Evolutionary conservation across 2,888 invertebrate species (phyloP).

Genomic region (Neocrepidodera transversa): DNA sequence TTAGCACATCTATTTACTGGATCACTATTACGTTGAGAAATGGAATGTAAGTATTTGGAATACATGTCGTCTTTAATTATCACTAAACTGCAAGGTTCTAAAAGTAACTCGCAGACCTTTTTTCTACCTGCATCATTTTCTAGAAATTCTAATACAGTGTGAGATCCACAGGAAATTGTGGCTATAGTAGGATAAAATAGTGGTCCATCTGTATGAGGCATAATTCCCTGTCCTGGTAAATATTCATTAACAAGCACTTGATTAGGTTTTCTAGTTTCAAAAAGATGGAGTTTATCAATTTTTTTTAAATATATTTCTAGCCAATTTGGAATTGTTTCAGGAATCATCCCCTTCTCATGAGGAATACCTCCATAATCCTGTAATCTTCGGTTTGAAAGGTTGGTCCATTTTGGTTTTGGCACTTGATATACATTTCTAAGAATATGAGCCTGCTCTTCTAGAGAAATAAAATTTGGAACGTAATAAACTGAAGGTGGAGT

Average conservation of each 20-base stretch:
- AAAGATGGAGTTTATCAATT: conserved; percentile 72
- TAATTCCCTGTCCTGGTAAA: conserved; percentile 90
- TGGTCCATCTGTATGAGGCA: conserved; percentile 97
- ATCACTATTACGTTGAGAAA: conserved; percentile 76
- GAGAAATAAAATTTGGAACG: conserved; percentile 85
- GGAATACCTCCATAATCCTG: conserved; percentile 98
- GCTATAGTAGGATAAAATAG: conserved; percentile 91
- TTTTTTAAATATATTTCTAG: conserved; percentile 74
- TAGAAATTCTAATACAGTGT: conserved; percentile 87
- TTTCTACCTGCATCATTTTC: conserved; percentile 61
- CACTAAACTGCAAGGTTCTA: conserved; percentile 89
- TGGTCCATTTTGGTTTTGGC: conserved; percentile 96
- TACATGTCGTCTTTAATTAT: conserved; percentile 86
- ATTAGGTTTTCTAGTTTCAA: conserved; percentile 80
- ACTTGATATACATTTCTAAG: conserved; percentile 76
- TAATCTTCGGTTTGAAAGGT: conserved; percentile 86
- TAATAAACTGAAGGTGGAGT: conserved; percentile 75
- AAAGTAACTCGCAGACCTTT: conserved; percentile 73
- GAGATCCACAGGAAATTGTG: conserved; percentile 91
- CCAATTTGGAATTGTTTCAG: conserved; percentile 89
- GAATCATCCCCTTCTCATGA: conserved; percentile 91
- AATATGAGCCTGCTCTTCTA: conserved; percentile 74
- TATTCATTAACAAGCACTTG: conserved; percentile 97
- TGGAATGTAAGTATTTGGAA: conserved; percentile 83
- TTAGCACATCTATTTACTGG: conserved; percentile 69